Percentiles rank a stretch among this genome's conserved stretches.
Conservation (phyloP, 2,113 vertebrate species). For the Fregata magnificens region DNA sequence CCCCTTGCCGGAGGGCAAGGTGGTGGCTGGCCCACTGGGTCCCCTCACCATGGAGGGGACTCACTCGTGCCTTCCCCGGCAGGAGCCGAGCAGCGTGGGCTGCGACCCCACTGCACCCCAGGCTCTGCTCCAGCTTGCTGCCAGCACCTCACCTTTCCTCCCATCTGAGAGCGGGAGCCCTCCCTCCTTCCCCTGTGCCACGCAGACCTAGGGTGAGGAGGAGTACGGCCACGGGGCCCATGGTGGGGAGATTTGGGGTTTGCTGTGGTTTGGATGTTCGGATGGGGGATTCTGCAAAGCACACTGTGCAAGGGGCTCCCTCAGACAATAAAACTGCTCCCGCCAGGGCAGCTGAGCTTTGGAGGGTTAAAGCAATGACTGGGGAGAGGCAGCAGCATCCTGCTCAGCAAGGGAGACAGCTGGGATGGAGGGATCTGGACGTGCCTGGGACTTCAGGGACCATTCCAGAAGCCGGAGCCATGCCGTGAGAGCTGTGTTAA, state of each 20-base stretch:
- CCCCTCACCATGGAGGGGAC: not conserved
- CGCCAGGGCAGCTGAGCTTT: not conserved
- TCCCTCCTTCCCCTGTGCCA: not conserved
- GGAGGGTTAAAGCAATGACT: not conserved
- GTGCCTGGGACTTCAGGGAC: not conserved
- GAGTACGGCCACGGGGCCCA: not conserved
- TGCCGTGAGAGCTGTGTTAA: not conserved
- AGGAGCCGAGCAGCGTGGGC: not conserved
- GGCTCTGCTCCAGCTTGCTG: not conserved
- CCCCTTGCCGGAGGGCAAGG: not conserved
- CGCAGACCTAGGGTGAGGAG: rapidly evolving
- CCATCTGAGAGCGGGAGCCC: not conserved
- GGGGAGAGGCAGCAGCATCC: not conserved
- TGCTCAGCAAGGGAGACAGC: not conserved
- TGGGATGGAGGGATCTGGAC: not conserved
- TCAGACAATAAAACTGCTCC: not conserved
- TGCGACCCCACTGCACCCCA: not conserved
- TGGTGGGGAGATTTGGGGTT: not conserved
- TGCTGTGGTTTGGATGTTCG: too few species aligned
- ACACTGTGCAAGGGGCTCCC: too few species aligned
- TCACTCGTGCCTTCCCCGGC: not conserved
- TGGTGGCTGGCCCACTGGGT: rapidly evolving
- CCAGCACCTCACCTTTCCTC: not conserved
- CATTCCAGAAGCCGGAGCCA: not conserved
- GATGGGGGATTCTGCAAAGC: not conserved